Conservation (phyloP, 2,888 invertebrate genomes). For the Lasioglossum leucozonium region DNA sequence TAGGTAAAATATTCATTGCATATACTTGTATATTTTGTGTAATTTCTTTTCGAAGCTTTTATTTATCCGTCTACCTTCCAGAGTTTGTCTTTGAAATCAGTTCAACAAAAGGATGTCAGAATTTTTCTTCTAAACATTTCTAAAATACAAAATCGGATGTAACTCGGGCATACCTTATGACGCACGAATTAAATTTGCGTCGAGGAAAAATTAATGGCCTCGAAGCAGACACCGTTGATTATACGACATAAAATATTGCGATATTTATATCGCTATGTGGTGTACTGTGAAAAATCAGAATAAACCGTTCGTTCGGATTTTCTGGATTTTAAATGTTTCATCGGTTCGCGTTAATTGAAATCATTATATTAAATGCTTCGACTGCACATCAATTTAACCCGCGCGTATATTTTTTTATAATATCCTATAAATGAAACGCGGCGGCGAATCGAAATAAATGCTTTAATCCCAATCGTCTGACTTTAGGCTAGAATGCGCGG, state of each 20-base stretch:
- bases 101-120: neutral
- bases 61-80: no score
- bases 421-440: neutral
- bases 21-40: neutral
- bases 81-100: no score
- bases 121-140: neutral
- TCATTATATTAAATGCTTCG: slow-evolving; percentile 1
- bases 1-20: neutral
- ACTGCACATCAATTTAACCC: neutral
- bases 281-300: neutral
- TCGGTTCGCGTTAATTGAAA: slow-evolving; percentile 6
- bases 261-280: neutral
- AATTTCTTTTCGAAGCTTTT: neutral
- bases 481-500: neutral
- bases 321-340: neutral
- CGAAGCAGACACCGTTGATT: neutral
- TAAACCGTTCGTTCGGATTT: neutral
- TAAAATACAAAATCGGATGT: neutral
- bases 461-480: neutral
- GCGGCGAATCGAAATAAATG: neutral
- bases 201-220: neutral
- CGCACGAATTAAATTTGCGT: neutral
- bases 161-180: neutral
- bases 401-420: neutral
- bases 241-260: neutral